These are phyloP conservation scores for Rhodinocichla rosea DNA, from an alignment of 2,113 vertebrate species.

Conservation along the genomic window DNA sequence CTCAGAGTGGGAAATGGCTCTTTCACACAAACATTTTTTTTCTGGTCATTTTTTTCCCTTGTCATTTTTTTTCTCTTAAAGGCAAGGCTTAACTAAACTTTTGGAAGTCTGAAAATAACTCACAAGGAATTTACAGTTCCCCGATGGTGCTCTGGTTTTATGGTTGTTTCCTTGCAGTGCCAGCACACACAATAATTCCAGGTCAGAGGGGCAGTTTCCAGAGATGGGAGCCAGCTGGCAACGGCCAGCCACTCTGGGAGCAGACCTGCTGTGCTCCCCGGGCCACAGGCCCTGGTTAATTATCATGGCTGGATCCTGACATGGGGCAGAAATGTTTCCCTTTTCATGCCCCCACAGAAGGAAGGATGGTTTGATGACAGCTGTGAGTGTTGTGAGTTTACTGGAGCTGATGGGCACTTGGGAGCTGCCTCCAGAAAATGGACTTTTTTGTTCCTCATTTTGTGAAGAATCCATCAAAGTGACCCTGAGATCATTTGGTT, in stretches of 20 bases:
- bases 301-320: not conserved
- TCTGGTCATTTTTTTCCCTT: not conserved
- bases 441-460: not conserved
- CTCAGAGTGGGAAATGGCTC: not conserved
- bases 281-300: slow-evolving; percentile 26
- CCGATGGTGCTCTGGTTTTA: slow-evolving; percentile 58
- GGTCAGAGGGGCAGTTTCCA: slow-evolving; percentile 36
- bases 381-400: slow-evolving; percentile 18
- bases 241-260: slow-evolving; percentile 11
- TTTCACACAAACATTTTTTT: not conserved
- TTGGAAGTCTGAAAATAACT: slow-evolving; percentile 57
- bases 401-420: slow-evolving; percentile 2
- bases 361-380: slow-evolving; percentile 38
- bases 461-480: not conserved
- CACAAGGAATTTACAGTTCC: slow-evolving; percentile 55
- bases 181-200: slow-evolving; percentile 41
- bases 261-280: not conserved
- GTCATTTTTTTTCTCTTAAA: slow-evolving; percentile 37
- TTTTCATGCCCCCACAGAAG: slow-evolving; percentile 25
- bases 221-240: slow-evolving; percentile 30
- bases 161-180: slow-evolving; percentile 59
- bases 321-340: slow-evolving; percentile 19
- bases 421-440: slow-evolving; percentile 41
- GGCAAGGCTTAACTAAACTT: slow-evolving; percentile 46
- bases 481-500: not conserved